Evolutionary conservation across 1,140 invertebrate genomes (phyloP).

Genomic region (Trichomalopsis sarcophagae): DNA sequence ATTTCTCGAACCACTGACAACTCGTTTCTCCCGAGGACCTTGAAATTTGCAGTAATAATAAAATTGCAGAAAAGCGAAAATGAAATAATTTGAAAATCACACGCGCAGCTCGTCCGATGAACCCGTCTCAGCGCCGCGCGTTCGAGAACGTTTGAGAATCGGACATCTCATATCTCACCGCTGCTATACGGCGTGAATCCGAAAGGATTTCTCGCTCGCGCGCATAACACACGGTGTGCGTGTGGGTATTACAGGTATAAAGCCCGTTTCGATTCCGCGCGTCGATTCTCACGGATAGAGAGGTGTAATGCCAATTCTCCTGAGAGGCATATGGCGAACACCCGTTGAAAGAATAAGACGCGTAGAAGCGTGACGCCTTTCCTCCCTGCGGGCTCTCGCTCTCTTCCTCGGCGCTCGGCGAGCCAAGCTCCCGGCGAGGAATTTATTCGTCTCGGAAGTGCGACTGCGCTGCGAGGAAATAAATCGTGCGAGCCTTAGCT

Average conservation of each 20-base stretch:
- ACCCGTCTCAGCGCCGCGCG: neutral
- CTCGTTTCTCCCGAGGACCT: too few relatives aligned
- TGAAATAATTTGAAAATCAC: too few relatives aligned
- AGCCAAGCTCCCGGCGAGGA: neutral
- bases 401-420: neutral
- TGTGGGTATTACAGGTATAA: neutral
- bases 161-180: neutral
- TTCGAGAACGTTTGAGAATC: constrained; percentile 20
- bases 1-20: neutral
- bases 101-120: neutral
- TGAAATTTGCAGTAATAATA: neutral
- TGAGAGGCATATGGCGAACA: constrained; percentile 51
- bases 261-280: constrained; percentile 35
- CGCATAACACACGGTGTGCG: neutral
- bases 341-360: constrained; percentile 52
- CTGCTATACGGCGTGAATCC: neutral
- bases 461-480: constrained; percentile 40
- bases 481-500: constrained; percentile 32
- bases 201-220: constrained; percentile 29
- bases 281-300: constrained; percentile 50
- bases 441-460: constrained; percentile 53
- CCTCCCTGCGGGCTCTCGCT: constrained; percentile 30
- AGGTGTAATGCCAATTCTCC: constrained; percentile 47
- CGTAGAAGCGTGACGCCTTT: constrained; percentile 49
- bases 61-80: neutral